phyloP scores from a whole-genome alignment of 53 echinoderm and acorn worm genomes.

The Temnopleurus reevesii region DNA sequence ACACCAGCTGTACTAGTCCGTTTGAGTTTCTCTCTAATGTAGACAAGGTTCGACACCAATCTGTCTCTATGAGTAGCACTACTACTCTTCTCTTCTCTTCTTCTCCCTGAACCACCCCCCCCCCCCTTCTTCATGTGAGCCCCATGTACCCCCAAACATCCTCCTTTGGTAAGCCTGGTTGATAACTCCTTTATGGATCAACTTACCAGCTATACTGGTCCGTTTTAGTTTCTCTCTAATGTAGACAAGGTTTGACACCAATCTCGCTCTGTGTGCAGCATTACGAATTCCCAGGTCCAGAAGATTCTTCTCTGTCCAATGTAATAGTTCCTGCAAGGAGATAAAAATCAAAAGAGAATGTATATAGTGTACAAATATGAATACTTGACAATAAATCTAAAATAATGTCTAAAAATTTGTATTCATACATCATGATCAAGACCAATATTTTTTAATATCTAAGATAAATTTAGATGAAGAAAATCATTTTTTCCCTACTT shows the following conservation, averaged over 20 bases:
- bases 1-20: conserved; percentile 58
- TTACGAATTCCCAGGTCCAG: conserved; percentile 81
- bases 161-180: no score
- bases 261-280: conserved; percentile 87
- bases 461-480: no score
- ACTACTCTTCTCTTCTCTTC: no score
- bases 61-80: conserved; percentile 89
- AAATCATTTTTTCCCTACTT: no score
- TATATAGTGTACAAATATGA: no score
- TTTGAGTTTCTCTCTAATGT: conserved; percentile 84
- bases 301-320: conserved; percentile 84
- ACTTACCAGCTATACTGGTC: conserved; percentile 58
- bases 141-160: no score
- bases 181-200: neutral
- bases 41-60: conserved; percentile 86
- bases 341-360: neutral
- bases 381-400: no score
- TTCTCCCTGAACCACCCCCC: no score
- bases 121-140: no score
- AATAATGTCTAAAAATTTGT: no score
- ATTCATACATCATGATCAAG: no score
- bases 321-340: conserved; percentile 72
- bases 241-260: conserved; percentile 87
- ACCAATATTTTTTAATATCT: no score
- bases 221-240: conserved; percentile 84